Percentiles rank a stretch among this genome's conserved stretches.
Evolutionary conservation across 1,140 invertebrate genomes (phyloP).

Genomic region (Pantala flavescens): DNA sequence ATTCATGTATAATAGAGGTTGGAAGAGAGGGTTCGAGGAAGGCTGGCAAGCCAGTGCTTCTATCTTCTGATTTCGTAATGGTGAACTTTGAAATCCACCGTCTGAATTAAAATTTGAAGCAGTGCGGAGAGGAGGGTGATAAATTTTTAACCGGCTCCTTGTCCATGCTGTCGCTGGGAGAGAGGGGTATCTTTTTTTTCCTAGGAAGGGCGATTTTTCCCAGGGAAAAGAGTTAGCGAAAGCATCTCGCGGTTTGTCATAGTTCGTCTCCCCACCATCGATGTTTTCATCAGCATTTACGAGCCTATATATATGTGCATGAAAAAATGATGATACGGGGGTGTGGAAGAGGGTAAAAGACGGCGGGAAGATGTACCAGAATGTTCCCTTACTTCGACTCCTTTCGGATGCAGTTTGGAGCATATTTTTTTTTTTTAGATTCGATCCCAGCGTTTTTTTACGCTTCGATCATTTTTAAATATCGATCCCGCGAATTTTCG

Average conservation of each 20-base stretch:
- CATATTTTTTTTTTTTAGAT: too few species aligned
- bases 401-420: too few species aligned
- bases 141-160: not conserved
- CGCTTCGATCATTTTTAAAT: too few species aligned
- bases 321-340: not conserved
- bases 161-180: not conserved
- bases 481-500: too few species aligned
- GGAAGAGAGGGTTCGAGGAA: not conserved
- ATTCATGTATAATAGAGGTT: not conserved
- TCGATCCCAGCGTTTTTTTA: too few species aligned
- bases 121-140: not conserved
- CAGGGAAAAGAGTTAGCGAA: too few species aligned
- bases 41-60: not conserved
- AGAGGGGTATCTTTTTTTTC: not conserved
- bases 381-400: too few species aligned
- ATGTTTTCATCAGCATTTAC: constrained; percentile 2
- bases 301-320: constrained; percentile 3
- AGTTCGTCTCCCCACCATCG: not conserved
- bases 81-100: not conserved
- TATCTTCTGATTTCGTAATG: constrained; percentile 10
- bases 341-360: not conserved
- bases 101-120: constrained; percentile 10
- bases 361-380: not conserved
- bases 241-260: too few species aligned
- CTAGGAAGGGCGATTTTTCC: not conserved